Conservation (phyloP, 2,113 vertebrate species). For the Maccullochella peelii region DNA sequence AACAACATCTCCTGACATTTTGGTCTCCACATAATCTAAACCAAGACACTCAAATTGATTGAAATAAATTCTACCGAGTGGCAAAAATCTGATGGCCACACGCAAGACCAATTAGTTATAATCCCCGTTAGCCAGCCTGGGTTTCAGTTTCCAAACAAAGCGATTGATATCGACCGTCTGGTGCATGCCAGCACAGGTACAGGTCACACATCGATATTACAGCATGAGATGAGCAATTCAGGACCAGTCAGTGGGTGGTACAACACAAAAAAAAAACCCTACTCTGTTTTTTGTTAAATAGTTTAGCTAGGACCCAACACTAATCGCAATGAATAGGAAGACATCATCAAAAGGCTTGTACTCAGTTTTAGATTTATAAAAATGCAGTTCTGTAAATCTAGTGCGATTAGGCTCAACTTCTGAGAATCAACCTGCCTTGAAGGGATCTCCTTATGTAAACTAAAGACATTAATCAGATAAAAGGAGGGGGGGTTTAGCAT, state of each 20-base stretch:
- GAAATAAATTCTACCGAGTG: neutral
- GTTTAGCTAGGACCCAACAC: neutral
- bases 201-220: slow-evolving; percentile 67
- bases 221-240: slow-evolving; percentile 46
- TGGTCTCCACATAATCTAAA: neutral
- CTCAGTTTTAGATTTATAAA: neutral
- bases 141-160: slow-evolving; percentile 40
- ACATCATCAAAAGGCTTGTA: neutral
- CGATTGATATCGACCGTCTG: slow-evolving; percentile 18
- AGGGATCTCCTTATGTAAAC: neutral
- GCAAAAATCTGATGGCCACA: slow-evolving; percentile 28
- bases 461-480: neutral
- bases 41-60: slow-evolving; percentile 34
- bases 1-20: neutral
- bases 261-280: neutral
- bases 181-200: slow-evolving; percentile 29
- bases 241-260: neutral
- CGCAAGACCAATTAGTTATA: neutral
- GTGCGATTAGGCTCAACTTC: neutral
- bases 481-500: neutral
- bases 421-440: neutral
- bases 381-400: neutral
- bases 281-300: neutral
- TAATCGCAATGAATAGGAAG: neutral
- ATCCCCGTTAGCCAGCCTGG: neutral